Conservation (phyloP, 2,888 invertebrate species). For the Acrobasis repandana region DNA sequence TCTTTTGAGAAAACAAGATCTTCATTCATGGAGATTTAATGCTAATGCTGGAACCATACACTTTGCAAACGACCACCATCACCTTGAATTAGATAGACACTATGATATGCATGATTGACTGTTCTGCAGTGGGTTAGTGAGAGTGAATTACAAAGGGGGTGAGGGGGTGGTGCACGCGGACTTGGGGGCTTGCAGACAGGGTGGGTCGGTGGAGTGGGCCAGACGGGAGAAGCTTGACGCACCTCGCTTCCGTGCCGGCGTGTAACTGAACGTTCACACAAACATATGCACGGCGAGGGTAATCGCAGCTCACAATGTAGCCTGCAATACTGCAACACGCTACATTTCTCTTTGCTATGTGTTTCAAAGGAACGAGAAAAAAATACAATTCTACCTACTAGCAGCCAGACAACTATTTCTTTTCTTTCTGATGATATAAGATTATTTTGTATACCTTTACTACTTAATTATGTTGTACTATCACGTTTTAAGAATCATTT, state of each 20-base stretch:
- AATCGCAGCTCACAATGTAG: slow-evolving; percentile 56
- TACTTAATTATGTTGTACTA: too few species aligned
- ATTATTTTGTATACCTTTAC: too few species aligned
- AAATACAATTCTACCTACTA: background rate
- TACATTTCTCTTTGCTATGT: slow-evolving; percentile 8
- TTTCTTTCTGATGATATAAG: background rate
- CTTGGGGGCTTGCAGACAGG: slow-evolving; percentile 66
- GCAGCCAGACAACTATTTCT: background rate
- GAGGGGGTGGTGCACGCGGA: slow-evolving; percentile 42
- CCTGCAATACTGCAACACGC: slow-evolving; percentile 39
- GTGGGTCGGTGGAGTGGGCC: slow-evolving; percentile 69
- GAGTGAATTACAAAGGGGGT: slow-evolving; percentile 75
- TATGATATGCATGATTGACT: slow-evolving; percentile 76
- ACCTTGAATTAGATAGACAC: slow-evolving; percentile 69
- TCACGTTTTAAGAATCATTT: too few species aligned
- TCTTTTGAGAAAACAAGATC: too few species aligned
- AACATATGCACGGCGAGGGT: slow-evolving; percentile 54
- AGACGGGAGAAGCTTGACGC: slow-evolving; percentile 78
- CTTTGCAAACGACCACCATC: slow-evolving; percentile 39
- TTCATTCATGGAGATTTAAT: too few species aligned
- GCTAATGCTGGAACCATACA: too few species aligned
- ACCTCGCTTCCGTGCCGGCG: slow-evolving; percentile 73
- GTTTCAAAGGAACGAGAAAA: slow-evolving; percentile 20
- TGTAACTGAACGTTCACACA: slow-evolving; percentile 53
- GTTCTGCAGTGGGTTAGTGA: slow-evolving; percentile 82